Percentiles rank a stretch among this genome's conserved stretches.
Conservation (phyloP, 2,888 invertebrate genomes). For the Diarsia rubi region DNA sequence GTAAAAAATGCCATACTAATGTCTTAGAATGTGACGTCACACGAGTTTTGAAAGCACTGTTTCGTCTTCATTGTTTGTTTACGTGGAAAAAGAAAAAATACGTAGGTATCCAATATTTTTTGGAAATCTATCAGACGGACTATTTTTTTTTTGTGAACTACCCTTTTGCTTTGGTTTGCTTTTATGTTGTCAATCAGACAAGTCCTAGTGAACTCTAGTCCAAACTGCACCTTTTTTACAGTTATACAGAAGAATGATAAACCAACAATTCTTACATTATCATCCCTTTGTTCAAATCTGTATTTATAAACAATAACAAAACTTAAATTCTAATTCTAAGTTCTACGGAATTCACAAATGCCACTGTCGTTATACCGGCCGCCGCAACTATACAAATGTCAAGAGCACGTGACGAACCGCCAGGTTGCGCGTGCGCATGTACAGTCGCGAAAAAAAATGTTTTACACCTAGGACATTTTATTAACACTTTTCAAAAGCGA, state of each 20-base stretch:
- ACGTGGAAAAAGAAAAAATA: no score
- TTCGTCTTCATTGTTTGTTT: no score
- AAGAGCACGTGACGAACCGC: slow-evolving; percentile 61
- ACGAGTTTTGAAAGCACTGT: no score
- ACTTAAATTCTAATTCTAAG: slow-evolving; percentile 23
- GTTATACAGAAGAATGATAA: neutral
- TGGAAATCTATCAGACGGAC: no score
- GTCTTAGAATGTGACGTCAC: no score
- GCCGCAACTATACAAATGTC: slow-evolving; percentile 67
- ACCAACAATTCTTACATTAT: neutral
- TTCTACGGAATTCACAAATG: slow-evolving; percentile 47
- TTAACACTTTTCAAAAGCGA: neutral
- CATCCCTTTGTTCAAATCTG: neutral
- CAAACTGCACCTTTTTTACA: neutral
- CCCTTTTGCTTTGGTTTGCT: neutral
- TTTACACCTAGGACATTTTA: neutral
- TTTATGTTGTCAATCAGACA: neutral
- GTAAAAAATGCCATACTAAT: no score
- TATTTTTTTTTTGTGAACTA: no score
- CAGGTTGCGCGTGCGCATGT: slow-evolving; percentile 57
- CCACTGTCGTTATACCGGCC: slow-evolving; percentile 12
- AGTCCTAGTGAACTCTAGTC: neutral
- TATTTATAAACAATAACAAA: slow-evolving; percentile 27
- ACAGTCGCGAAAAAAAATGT: slow-evolving; percentile 56
- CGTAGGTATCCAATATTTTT: no score